Evolutionary conservation across 2,888 invertebrate species (phyloP).

Genomic region (Netelia fuscicornis): DNA sequence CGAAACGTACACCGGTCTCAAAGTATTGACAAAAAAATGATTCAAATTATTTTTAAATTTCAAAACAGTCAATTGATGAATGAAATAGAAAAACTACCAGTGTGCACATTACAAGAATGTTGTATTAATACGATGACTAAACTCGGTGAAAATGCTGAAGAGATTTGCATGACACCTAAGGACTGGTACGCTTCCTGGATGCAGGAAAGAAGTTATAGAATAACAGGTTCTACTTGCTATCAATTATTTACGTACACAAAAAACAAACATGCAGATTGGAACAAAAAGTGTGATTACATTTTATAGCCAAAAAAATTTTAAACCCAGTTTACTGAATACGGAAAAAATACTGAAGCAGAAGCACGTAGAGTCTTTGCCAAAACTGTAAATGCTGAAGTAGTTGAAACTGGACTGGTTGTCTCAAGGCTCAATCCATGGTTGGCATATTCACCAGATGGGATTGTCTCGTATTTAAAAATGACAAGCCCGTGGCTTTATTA

Average conservation of each 20-base stretch:
- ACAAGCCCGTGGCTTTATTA: constrained; percentile 67
- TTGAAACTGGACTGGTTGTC: constrained; percentile 70
- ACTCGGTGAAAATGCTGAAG: background rate
- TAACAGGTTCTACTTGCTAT: constrained; percentile 71
- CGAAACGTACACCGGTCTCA: too few relatives aligned
- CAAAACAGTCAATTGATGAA: too few relatives aligned
- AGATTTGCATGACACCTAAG: constrained; percentile 1
- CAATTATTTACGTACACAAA: constrained; percentile 69
- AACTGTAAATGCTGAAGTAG: constrained; percentile 47
- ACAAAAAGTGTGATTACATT: constrained; percentile 59
- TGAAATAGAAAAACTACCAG: too few relatives aligned
- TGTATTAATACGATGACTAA: too few relatives aligned
- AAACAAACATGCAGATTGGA: constrained; percentile 71
- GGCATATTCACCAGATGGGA: constrained; percentile 72
- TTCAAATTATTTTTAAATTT: too few relatives aligned
- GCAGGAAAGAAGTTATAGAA: constrained; percentile 59
- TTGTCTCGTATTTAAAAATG: constrained; percentile 69
- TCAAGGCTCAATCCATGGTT: constrained; percentile 70
- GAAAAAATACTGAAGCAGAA: constrained; percentile 64
- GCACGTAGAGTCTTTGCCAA: constrained; percentile 62
- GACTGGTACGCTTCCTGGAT: constrained; percentile 56
- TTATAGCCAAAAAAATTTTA: constrained; percentile 64
- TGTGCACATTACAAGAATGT: too few relatives aligned
- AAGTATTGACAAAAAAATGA: too few relatives aligned
- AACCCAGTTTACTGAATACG: constrained; percentile 67